Conservation (phyloP, 2,888 invertebrate species). For the Eupithecia dodoneata region DNA sequence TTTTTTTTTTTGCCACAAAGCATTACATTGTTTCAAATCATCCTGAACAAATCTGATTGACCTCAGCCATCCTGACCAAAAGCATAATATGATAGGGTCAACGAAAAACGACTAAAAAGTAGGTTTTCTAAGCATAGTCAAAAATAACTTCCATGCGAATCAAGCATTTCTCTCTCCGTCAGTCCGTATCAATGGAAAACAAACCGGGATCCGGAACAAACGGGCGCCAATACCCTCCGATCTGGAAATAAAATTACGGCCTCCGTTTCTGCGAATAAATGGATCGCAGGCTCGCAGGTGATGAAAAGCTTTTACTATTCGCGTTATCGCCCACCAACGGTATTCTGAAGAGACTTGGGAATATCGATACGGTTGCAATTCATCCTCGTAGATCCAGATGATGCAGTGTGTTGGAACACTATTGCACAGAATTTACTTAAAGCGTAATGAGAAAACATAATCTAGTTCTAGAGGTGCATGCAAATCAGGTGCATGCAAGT, state of each 20-base stretch:
- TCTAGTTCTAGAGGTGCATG: neutral
- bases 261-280: slow-evolving; percentile 29
- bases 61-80: neutral
- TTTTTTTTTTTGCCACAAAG: neutral
- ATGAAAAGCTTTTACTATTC: slow-evolving; percentile 23
- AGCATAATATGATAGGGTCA: neutral
- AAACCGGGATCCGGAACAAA: slow-evolving; percentile 21
- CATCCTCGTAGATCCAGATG: neutral
- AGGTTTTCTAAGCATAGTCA: neutral
- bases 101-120: neutral
- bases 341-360: neutral
- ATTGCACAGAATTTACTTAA: neutral
- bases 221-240: slow-evolving; percentile 18
- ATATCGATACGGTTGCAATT: neutral
- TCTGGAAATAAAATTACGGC: slow-evolving; percentile 27
- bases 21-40: neutral
- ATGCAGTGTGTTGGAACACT: neutral
- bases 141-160: slow-evolving; percentile 7
- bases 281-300: slow-evolving; percentile 33
- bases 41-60: neutral
- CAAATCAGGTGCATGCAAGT: neutral
- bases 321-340: neutral
- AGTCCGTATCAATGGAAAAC: slow-evolving; percentile 22
- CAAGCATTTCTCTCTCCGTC: slow-evolving; percentile 8
- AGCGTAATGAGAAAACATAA: neutral